phyloP scores from a whole-genome alignment of 2,797 vertebrate species.

The Geotrypetes seraphini region DNA sequence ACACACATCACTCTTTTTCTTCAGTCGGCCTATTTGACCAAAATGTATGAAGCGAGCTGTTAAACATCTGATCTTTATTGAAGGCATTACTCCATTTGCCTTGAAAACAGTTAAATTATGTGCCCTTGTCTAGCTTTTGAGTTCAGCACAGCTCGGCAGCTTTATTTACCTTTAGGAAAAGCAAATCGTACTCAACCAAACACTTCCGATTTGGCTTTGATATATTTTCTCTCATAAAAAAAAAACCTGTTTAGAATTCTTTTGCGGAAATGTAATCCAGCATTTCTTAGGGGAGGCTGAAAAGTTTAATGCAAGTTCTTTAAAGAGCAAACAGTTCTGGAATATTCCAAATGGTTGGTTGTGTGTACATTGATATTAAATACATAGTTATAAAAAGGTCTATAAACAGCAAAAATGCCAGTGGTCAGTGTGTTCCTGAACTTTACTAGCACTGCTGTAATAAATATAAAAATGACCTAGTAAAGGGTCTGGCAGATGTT shows the following conservation, averaged over 20 bases:
- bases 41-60: constrained; percentile 15
- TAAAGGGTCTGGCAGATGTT: constrained; percentile 3
- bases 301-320: not conserved
- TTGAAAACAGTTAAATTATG: constrained; percentile 15
- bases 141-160: not conserved
- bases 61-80: constrained; percentile 17
- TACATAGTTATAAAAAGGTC: not conserved
- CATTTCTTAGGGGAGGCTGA: not conserved
- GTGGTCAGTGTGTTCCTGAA: not conserved
- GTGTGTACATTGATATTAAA: not conserved
- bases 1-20: too few relatives aligned
- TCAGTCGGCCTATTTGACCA: too few relatives aligned
- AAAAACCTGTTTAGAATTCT: constrained; percentile 2
- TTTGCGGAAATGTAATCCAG: not conserved
- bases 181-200: not conserved
- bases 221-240: not conserved
- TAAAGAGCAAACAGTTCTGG: not conserved
- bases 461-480: constrained; percentile 1
- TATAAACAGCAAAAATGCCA: not conserved
- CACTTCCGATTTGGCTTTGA: constrained; percentile 8
- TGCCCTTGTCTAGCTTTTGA: constrained; percentile 17
- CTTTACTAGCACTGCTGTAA: not conserved
- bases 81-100: constrained; percentile 14
- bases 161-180: constrained; percentile 14
- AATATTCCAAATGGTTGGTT: not conserved